These are phyloP conservation scores for Odontocerum albicorne DNA, from an alignment of 2,888 invertebrate genomes.

Conservation along the genomic window DNA sequence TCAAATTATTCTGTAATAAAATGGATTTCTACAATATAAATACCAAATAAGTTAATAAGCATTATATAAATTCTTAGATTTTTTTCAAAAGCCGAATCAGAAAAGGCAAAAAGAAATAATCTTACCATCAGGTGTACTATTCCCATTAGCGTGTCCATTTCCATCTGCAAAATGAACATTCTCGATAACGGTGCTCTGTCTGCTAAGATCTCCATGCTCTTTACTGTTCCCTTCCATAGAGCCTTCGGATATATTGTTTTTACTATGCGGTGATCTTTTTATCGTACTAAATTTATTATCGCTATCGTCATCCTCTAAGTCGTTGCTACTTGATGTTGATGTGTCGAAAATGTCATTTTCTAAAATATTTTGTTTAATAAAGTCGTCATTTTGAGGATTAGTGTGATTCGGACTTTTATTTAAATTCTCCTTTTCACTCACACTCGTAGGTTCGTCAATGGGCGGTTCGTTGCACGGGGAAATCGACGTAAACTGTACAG, in stretches of 20 bases:
- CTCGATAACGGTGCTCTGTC: conserved; percentile 57
- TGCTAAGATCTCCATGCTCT: conserved; percentile 46
- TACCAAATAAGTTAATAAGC: too few relatives aligned
- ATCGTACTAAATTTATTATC: conserved; percentile 73
- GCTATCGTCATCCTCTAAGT: conserved; percentile 64
- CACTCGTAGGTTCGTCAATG: conserved; percentile 41
- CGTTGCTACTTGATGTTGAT: conserved; percentile 50
- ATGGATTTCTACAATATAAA: too few relatives aligned
- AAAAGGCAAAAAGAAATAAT: conserved; percentile 9
- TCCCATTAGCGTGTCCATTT: conserved; percentile 45
- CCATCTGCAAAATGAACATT: conserved; percentile 52
- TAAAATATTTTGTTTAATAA: conserved; percentile 57
- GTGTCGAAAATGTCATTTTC: conserved; percentile 57
- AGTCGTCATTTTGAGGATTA: conserved; percentile 49
- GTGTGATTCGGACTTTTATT: conserved; percentile 33
- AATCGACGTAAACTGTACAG: conserved; percentile 50
- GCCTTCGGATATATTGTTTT: conserved; percentile 46
- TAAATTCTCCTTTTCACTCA: neutral
- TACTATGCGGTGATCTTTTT: conserved; percentile 67
- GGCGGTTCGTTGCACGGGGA: conserved; percentile 41
- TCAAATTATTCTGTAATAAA: too few relatives aligned
- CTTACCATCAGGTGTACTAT: conserved; percentile 49
- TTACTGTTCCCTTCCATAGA: conserved; percentile 37
- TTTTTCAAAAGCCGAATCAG: neutral
- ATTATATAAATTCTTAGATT: neutral